These are phyloP conservation scores for Drosophila ananassae DNA, from an alignment of 1,140 invertebrate species.

Conservation along the genomic window DNA sequence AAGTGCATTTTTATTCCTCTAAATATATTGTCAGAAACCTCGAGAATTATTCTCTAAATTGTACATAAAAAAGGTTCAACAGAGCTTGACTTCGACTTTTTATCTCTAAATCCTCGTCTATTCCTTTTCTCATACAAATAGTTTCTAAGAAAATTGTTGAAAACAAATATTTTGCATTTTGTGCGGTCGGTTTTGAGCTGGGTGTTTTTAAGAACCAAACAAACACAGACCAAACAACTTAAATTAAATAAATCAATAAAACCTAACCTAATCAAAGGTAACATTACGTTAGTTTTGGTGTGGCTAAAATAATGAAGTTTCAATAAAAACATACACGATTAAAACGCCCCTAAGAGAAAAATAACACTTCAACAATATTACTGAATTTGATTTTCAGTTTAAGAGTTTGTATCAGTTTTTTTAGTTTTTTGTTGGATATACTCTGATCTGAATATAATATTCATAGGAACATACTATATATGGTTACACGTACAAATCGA, in stretches of 20 bases:
- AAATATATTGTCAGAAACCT: conserved; percentile 15
- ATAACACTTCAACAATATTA: conserved; percentile 62
- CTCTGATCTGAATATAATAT: conserved; percentile 35
- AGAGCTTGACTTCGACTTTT: conserved; percentile 39
- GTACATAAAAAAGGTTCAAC: conserved; percentile 50
- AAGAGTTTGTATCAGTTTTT: conserved; percentile 52
- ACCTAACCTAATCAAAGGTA: conserved; percentile 1
- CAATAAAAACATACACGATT: conserved; percentile 10
- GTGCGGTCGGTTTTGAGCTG: conserved; percentile 75
- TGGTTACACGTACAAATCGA: conserved; percentile 69
- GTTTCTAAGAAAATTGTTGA: conserved; percentile 42
- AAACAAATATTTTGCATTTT: conserved; percentile 67
- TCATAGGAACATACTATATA: conserved; percentile 39
- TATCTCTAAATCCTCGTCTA: conserved; percentile 35
- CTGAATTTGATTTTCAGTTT: conserved; percentile 53
- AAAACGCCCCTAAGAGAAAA: conserved; percentile 23
- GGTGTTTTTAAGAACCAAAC: conserved; percentile 51
- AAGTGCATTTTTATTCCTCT: conserved; percentile 27
- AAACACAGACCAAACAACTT: conserved; percentile 12
- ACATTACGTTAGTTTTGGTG: conserved; percentile 56
- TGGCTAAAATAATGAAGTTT: conserved; percentile 20
- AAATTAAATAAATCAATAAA: conserved; percentile 1
- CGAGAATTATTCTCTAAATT: conserved; percentile 27
- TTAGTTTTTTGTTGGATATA: conserved; percentile 53
- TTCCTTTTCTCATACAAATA: conserved; percentile 40